phyloP scores from a whole-genome alignment of 92 coral and sea anemone species.

The Diadumene lineata region DNA sequence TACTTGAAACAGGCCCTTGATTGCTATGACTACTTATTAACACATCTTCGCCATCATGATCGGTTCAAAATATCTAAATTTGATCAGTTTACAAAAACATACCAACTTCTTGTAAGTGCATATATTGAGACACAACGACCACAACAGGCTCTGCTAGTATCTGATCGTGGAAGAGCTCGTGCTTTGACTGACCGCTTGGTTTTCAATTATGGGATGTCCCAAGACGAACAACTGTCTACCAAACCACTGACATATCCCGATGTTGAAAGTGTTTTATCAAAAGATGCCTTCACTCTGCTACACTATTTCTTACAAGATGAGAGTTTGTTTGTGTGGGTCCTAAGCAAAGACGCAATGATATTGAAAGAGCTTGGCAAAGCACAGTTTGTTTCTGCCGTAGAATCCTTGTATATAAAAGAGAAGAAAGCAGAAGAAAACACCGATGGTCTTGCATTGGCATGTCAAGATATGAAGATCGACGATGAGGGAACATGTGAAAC shows the following conservation, averaged over 20 bases:
- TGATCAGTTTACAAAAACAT: conserved; percentile 15
- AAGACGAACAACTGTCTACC: background rate
- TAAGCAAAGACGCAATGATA: background rate
- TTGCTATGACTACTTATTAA: background rate
- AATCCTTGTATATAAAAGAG: background rate
- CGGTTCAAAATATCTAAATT: conserved; percentile 23
- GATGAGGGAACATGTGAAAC: background rate
- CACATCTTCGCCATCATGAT: background rate
- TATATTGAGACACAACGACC: background rate
- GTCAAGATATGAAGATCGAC: background rate
- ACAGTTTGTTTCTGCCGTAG: background rate
- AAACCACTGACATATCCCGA: background rate
- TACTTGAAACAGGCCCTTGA: background rate
- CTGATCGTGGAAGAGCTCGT: conserved; percentile 22
- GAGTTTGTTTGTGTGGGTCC: background rate
- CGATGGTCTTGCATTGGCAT: background rate
- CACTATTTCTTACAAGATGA: background rate
- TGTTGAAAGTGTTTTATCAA: background rate
- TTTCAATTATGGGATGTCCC: background rate
- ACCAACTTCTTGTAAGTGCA: background rate
- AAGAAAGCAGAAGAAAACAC: background rate
- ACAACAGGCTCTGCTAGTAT: conserved; percentile 7
- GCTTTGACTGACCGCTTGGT: conserved; percentile 19
- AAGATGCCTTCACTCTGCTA: background rate
- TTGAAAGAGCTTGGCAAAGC: background rate